Conservation (phyloP, 2,113 vertebrate species). For the Tenrec ecaudatus region DNA sequence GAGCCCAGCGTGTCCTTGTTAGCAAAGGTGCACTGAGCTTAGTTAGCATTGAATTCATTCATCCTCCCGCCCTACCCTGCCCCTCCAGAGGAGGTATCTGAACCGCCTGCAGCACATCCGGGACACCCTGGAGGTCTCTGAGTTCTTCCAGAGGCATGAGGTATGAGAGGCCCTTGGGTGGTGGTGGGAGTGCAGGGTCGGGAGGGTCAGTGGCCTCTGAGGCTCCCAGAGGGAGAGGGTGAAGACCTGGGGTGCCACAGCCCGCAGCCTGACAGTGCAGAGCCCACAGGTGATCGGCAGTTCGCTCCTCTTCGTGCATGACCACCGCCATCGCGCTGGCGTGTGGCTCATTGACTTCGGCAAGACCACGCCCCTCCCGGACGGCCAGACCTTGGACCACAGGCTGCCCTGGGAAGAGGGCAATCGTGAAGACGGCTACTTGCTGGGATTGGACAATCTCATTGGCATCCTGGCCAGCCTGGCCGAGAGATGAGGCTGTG, state of each 20-base stretch:
- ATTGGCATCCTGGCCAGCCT: slow-evolving; percentile 89
- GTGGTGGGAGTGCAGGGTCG: too few species aligned
- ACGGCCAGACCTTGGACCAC: slow-evolving; percentile 93
- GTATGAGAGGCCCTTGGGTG: slow-evolving; percentile 77
- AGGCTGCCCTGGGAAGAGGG: slow-evolving; percentile 95
- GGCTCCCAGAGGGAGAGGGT: not conserved
- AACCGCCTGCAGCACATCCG: slow-evolving; percentile 93
- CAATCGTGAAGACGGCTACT: slow-evolving; percentile 97
- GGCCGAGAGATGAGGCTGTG: slow-evolving; percentile 87
- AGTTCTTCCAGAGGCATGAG: slow-evolving; percentile 97
- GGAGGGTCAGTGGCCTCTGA: too few species aligned
- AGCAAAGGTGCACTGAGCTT: not conserved
- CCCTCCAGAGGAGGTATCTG: slow-evolving; percentile 93
- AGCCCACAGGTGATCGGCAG: slow-evolving; percentile 95
- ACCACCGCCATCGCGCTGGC: slow-evolving; percentile 92
- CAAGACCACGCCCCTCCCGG: slow-evolving; percentile 93
- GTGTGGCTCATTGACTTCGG: slow-evolving; percentile 99
- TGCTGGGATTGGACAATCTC: slow-evolving; percentile 97
- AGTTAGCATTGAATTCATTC: not conserved
- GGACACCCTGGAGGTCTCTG: slow-evolving; percentile 91
- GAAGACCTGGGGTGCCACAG: not conserved
- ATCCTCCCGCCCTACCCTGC: not conserved
- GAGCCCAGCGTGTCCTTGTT: not conserved
- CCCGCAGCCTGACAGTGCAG: not conserved
- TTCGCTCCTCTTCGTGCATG: slow-evolving; percentile 98